Evolutionary conservation across 2,797 vertebrate genomes (phyloP).

Genomic region (Botia almorhae): DNA sequence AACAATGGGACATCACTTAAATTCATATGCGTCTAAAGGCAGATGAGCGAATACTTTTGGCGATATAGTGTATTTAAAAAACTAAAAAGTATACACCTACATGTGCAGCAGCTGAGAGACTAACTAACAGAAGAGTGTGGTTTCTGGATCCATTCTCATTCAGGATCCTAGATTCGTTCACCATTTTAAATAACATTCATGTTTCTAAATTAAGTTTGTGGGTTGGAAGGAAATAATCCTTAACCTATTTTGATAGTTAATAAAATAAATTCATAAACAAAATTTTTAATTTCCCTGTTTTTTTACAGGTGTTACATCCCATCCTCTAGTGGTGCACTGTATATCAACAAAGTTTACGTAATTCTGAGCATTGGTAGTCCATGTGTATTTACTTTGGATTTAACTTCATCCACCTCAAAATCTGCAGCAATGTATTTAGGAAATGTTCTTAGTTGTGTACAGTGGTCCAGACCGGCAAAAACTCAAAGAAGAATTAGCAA

Average conservation of each 20-base stretch:
- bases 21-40: too few species aligned
- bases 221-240: too few species aligned
- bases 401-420: neutral
- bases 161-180: neutral
- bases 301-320: neutral
- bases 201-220: too few species aligned
- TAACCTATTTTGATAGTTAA: neutral
- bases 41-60: too few species aligned
- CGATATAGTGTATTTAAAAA: too few species aligned
- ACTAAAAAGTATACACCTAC: neutral
- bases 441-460: constrained; percentile 55
- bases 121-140: neutral
- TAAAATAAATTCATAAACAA: neutral
- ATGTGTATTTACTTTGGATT: too few species aligned
- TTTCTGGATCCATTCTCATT: neutral
- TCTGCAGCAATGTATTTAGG: constrained; percentile 59
- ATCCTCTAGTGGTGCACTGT: too few species aligned
- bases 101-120: neutral
- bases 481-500: constrained; percentile 80
- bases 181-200: neutral
- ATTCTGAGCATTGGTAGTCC: too few species aligned
- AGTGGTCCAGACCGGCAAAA: constrained; percentile 25
- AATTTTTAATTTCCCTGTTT: neutral
- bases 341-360: too few species aligned
- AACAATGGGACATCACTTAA: too few species aligned